phyloP scores from a whole-genome alignment of 2,797 vertebrate species.

The Hemibagrus guttatus region DNA sequence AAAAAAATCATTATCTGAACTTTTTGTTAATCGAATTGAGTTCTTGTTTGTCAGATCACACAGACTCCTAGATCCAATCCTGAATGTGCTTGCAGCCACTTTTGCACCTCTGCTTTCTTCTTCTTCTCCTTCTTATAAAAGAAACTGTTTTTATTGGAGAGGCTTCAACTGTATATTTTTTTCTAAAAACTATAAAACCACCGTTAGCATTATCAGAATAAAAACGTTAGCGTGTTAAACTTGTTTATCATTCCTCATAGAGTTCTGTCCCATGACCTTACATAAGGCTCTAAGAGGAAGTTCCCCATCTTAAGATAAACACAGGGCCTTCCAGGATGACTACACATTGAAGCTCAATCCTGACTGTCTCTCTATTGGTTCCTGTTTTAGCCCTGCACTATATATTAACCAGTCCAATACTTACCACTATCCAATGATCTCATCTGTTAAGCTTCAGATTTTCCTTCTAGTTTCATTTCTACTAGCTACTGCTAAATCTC shows the following conservation, averaged over 20 bases:
- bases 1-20: background rate
- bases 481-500: background rate
- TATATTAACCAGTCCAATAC: background rate
- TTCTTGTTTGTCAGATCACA: background rate
- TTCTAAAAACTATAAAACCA: background rate
- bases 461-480: background rate
- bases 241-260: background rate
- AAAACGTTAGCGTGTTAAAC: background rate
- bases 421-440: background rate
- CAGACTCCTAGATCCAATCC: background rate
- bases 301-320: background rate
- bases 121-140: background rate
- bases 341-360: background rate
- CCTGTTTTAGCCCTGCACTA: slow-evolving; percentile 4
- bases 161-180: background rate
- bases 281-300: background rate
- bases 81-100: background rate
- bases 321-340: background rate
- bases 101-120: background rate
- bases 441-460: background rate
- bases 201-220: background rate
- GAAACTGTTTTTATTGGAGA: background rate
- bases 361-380: background rate
- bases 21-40: background rate
- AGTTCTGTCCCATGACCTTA: slow-evolving; percentile 3